These are phyloP conservation scores for Poecilia latipinna DNA, from an alignment of 2,113 vertebrate genomes.

Conservation along the genomic window DNA sequence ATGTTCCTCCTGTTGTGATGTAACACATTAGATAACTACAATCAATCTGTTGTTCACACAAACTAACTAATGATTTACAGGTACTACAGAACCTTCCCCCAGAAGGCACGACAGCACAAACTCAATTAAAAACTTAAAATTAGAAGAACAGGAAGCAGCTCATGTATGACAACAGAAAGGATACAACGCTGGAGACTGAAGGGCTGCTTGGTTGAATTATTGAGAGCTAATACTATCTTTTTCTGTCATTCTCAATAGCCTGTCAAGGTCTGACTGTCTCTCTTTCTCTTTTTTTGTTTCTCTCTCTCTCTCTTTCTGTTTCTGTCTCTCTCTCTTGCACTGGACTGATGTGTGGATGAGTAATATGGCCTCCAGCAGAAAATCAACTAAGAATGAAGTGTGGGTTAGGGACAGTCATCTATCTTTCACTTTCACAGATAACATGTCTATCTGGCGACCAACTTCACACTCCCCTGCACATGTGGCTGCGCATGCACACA, in stretches of 20 bases:
- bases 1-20: conserved; percentile 16
- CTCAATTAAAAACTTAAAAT: conserved; percentile 44
- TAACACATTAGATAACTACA: conserved; percentile 43
- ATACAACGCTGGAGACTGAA: conserved; percentile 29
- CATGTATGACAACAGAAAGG: conserved; percentile 15
- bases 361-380: conserved; percentile 67
- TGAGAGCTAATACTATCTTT: conserved; percentile 42
- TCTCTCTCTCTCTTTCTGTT: no score
- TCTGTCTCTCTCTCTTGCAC: neutral
- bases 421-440: conserved; percentile 64
- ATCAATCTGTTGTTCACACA: conserved; percentile 29
- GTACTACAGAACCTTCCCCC: conserved; percentile 8
- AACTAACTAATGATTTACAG: conserved; percentile 48
- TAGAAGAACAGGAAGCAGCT: conserved; percentile 2
- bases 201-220: conserved; percentile 50
- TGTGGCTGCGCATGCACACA: conserved; percentile 5
- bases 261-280: conserved; percentile 6
- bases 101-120: conserved; percentile 32
- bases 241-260: conserved; percentile 39
- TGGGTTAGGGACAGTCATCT: conserved; percentile 57
- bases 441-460: conserved; percentile 55
- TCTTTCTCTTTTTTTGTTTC: no score
- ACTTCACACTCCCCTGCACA: conserved; percentile 33
- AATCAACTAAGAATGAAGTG: conserved; percentile 72
- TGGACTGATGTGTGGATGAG: conserved; percentile 56